Evolutionary conservation across 2,797 vertebrate genomes (phyloP).

Genomic region (Oreochromis mossambicus): DNA sequence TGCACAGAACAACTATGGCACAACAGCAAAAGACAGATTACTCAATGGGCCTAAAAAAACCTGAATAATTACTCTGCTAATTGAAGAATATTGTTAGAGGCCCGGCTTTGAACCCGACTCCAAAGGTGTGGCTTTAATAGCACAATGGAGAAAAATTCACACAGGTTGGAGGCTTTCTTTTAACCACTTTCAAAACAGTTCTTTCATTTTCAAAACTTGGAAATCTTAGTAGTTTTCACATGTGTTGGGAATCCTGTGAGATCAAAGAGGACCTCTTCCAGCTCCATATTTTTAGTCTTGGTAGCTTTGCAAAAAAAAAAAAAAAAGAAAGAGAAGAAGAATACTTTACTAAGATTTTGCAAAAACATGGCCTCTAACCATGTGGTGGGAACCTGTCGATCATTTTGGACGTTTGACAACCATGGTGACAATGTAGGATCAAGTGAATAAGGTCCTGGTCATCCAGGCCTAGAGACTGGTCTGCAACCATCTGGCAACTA

Average conservation of each 20-base stretch:
- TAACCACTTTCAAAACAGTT: background rate
- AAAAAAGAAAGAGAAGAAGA: fast-evolving
- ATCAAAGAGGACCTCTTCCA: background rate
- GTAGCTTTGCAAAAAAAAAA: background rate
- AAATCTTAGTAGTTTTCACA: background rate
- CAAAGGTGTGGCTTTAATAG: background rate
- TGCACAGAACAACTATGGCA: background rate
- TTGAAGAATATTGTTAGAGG: background rate
- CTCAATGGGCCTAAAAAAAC: fast-evolving
- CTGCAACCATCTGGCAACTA: background rate
- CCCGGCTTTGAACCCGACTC: background rate
- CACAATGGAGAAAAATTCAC: background rate
- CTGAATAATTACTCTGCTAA: background rate
- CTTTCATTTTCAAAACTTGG: background rate
- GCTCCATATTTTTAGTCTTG: background rate
- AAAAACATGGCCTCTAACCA: background rate
- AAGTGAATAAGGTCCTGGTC: background rate
- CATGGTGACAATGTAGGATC: background rate
- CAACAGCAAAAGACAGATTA: background rate
- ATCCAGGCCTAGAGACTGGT: background rate
- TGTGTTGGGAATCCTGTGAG: background rate
- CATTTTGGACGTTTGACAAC: background rate
- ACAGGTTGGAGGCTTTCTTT: background rate
- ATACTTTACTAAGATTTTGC: background rate
- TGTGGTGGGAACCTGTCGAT: background rate